Evolutionary conservation across 2,888 invertebrate genomes (phyloP).

Genomic region (Bhutanitis thaidina): DNA sequence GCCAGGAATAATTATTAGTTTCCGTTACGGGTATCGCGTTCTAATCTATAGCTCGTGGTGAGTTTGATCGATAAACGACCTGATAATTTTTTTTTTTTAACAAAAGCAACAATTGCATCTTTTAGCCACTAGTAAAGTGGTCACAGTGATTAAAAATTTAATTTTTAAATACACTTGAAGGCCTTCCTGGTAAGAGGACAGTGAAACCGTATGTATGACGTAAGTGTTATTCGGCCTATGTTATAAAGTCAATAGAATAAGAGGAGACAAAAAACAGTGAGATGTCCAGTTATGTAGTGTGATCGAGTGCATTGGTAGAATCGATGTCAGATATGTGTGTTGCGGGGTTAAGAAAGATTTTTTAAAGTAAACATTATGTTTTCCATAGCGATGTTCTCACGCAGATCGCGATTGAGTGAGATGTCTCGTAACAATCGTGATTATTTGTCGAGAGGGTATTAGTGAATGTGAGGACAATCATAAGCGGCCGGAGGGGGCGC

Average conservation of each 20-base stretch:
- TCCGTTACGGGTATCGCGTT: conserved; percentile 4
- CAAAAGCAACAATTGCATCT: too few relatives aligned
- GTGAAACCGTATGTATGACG: conserved; percentile 33
- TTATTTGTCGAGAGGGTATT: conserved; percentile 36
- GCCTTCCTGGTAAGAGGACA: not conserved
- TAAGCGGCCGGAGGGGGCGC: conserved; percentile 31
- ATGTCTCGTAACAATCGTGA: conserved; percentile 28
- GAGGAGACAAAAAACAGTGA: not conserved
- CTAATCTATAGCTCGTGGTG: not conserved
- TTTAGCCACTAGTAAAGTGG: too few relatives aligned
- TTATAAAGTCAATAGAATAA: not conserved
- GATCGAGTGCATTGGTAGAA: not conserved
- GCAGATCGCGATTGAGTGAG: conserved; percentile 9
- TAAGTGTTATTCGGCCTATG: conserved; percentile 33
- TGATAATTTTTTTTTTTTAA: too few relatives aligned
- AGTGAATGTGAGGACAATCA: conserved; percentile 30
- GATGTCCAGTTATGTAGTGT: not conserved
- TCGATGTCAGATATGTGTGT: not conserved
- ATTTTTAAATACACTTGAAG: too few relatives aligned
- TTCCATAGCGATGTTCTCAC: not conserved
- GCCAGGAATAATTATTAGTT: conserved; percentile 9
- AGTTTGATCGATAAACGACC: too few relatives aligned
- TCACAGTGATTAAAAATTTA: too few relatives aligned
- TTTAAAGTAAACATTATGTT: not conserved
- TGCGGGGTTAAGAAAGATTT: not conserved